Evolutionary conservation across 2,113 vertebrate species (phyloP), one percentile per base, ranked within the genome.

Genomic region (Condylura cristata): DNA sequence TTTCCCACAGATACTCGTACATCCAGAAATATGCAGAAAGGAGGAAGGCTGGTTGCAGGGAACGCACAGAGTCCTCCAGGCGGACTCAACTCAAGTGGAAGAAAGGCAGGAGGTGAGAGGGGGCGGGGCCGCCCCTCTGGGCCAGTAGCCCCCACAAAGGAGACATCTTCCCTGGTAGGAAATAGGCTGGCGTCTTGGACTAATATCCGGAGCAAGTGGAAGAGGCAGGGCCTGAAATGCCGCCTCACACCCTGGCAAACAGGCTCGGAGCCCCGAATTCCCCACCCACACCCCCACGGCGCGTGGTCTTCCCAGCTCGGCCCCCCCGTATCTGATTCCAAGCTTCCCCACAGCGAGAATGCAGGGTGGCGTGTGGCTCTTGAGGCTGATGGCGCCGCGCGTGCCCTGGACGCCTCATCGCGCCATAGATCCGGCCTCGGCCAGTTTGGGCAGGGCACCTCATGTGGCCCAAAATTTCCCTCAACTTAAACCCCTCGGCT

Each of bases 211-310:
- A 83, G 46, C 34, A 12, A 22, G 48, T 6, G 60, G 39, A 68
- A 56, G 28, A 56, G 56, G 61, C 41, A 22, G 78, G 41, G 7
- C 32, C 76, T n/a, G 86, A 56, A 41, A 60, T 5, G 26, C 66
- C 0, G 0, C 75, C 63, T 1, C 0, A 0, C 1, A 41, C 20
- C 20, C 26, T 7, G 2, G 18, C 1, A 26, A 74, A 37, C 51
- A 28, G 20, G 60, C 39, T 70, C 76, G 8, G 14, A 2, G 39
- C 17, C 60, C 37, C 2, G 24, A 13, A 34, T 46, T 70, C 79
- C 66, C 24, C 71, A 18, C 1, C 63, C 8, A 0, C 2, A 7
- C 11, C 14, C 14, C 14, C 53, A 16, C 10, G 22, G 12, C 3
- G 4, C 0, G 20, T 16, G 39, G 12, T 63, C 58, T 24, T 32